A percentile compares a stretch with the other conserved stretches of the same genome.
Evolutionary conservation across 2,888 invertebrate genomes (phyloP).

Genomic region (Drosophila anomelani): DNA sequence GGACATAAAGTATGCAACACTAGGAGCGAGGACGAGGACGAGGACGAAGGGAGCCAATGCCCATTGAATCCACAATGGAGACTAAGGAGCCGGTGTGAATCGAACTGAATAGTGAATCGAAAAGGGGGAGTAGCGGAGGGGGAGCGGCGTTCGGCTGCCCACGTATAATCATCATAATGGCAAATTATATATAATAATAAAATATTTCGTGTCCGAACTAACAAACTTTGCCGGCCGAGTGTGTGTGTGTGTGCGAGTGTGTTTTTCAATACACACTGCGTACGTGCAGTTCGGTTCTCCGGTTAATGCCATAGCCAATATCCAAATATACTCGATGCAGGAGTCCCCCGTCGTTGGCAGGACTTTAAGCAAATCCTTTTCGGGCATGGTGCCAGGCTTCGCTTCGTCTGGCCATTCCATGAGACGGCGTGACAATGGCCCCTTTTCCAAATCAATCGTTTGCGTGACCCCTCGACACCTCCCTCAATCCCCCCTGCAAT

Average conservation of each 20-base stretch:
- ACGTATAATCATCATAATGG: slow-evolving; percentile 80
- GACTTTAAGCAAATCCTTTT: slow-evolving; percentile 60
- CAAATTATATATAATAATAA: slow-evolving; percentile 81
- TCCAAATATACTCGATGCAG: slow-evolving; percentile 3
- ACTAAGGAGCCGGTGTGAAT: slow-evolving; percentile 9
- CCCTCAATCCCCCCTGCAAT: background rate
- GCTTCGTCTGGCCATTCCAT: slow-evolving; percentile 46
- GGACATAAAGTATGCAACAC: slow-evolving; percentile 75
- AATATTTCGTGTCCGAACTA: slow-evolving; percentile 81
- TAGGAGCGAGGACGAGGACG: slow-evolving; percentile 29
- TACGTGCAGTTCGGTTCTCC: slow-evolving; percentile 61
- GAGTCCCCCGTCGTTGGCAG: background rate
- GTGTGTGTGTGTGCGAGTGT: slow-evolving; percentile 18
- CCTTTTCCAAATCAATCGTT: slow-evolving; percentile 75
- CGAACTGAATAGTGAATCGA: slow-evolving; percentile 5
- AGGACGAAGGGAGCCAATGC: slow-evolving; percentile 16
- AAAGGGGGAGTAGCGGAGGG: background rate
- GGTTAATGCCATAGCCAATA: slow-evolving; percentile 10
- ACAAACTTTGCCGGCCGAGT: slow-evolving; percentile 48
- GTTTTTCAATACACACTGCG: slow-evolving; percentile 60
- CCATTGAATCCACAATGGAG: slow-evolving; percentile 39
- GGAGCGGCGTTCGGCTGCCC: slow-evolving; percentile 25
- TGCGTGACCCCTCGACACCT: slow-evolving; percentile 64
- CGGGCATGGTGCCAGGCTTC: slow-evolving; percentile 8
- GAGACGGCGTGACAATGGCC: slow-evolving; percentile 72